A percentile compares a stretch with the other conserved stretches of the same genome.
These are phyloP conservation scores for Eristalinus aeneus DNA, from an alignment of 2,888 invertebrate genomes.

Conservation along the genomic window DNA sequence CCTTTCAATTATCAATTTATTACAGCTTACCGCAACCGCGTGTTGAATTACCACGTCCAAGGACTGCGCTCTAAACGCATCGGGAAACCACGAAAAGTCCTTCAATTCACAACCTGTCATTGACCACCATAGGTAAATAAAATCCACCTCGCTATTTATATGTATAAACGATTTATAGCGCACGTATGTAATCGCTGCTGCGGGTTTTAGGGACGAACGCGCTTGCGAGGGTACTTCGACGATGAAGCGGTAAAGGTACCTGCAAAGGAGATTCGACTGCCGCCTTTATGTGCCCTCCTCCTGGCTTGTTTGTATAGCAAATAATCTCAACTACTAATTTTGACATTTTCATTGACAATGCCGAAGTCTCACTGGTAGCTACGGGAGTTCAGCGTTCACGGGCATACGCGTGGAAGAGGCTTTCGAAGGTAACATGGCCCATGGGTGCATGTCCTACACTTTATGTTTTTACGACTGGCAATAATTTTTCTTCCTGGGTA, in stretches of 20 bases:
- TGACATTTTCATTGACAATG: slow-evolving; percentile 75
- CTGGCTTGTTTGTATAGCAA: slow-evolving; percentile 71
- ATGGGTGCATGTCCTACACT: slow-evolving; percentile 75
- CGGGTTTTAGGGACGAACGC: slow-evolving; percentile 19
- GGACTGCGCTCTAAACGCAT: slow-evolving; percentile 27
- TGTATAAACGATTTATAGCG: slow-evolving; percentile 37
- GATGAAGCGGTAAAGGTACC: slow-evolving; percentile 44
- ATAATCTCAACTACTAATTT: slow-evolving; percentile 75
- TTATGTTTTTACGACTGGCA: slow-evolving; percentile 79
- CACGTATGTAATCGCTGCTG: slow-evolving; percentile 21
- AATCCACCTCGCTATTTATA: slow-evolving; percentile 38
- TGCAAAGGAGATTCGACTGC: slow-evolving; percentile 11
- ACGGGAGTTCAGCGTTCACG: slow-evolving; percentile 71
- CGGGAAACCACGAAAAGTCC: slow-evolving; percentile 45
- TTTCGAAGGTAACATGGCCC: slow-evolving; percentile 40
- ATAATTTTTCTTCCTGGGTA: slow-evolving; percentile 78
- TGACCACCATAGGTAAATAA: slow-evolving; percentile 35
- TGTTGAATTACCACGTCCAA: slow-evolving; percentile 13
- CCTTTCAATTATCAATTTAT: slow-evolving; percentile 38
- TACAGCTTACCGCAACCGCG: slow-evolving; percentile 22
- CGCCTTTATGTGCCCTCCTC: slow-evolving; percentile 47
- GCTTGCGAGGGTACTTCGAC: slow-evolving; percentile 48
- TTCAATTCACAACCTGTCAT: slow-evolving; percentile 33
- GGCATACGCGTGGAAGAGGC: slow-evolving; percentile 74
- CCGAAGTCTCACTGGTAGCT: slow-evolving; percentile 69